phyloP scores from a whole-genome alignment of 1,140 invertebrate genomes.

The Cataglyphis hispanica region DNA sequence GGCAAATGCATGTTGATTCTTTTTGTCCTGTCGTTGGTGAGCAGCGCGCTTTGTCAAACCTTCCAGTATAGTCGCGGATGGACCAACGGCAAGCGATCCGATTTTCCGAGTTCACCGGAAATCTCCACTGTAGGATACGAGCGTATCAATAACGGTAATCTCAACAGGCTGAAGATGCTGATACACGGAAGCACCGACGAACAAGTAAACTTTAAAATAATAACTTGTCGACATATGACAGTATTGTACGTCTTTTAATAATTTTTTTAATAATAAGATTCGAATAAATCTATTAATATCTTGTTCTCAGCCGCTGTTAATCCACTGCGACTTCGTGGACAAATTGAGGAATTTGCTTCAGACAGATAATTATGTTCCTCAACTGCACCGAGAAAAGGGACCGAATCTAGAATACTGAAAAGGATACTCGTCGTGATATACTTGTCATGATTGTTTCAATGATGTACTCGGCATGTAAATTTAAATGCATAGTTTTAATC shows the following conservation, averaged over 20 bases:
- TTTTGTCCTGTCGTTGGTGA: conserved; percentile 70
- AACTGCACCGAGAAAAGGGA: neutral
- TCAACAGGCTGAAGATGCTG: conserved; percentile 62
- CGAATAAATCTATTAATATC: neutral
- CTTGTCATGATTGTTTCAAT: neutral
- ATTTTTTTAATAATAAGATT: neutral
- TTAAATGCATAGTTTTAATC: neutral
- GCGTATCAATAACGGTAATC: conserved; percentile 45
- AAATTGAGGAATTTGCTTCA: conserved; percentile 14
- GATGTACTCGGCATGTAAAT: neutral
- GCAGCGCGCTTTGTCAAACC: conserved; percentile 87
- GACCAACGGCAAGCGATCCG: conserved; percentile 89
- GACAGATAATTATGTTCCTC: conserved; percentile 22
- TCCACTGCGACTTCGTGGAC: conserved; percentile 23
- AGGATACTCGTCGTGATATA: neutral
- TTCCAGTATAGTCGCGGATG: conserved; percentile 92
- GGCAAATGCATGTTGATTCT: neutral
- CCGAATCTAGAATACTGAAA: conserved; percentile 46
- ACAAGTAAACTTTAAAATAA: conserved; percentile 44
- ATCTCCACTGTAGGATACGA: conserved; percentile 5
- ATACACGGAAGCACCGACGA: conserved; percentile 51
- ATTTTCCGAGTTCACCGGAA: conserved; percentile 33
- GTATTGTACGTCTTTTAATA: neutral
- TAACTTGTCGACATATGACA: neutral
- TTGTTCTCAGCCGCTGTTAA: conserved; percentile 31